Evolutionary conservation across 2,113 vertebrate genomes (phyloP), one percentile per base, ranked within the genome.

Genomic region (Hippocampus abdominalis): DNA sequence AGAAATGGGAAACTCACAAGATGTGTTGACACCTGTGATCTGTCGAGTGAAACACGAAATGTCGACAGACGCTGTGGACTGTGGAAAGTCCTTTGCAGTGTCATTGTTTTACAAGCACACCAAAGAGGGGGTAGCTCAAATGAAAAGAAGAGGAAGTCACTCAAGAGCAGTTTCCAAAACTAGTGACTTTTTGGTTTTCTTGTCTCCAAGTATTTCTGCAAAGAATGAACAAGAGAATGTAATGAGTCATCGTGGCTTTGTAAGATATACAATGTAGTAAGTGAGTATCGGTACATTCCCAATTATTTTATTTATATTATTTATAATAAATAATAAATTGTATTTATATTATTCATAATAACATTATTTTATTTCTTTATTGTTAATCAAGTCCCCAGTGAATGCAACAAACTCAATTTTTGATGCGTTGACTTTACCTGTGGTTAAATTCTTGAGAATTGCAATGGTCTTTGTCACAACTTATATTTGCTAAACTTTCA

Each of bases 201-300:
- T 1, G 40, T 73, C 73, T 79, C 51, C 59, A 88, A 25, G 61
- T 78, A 75, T 81, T 81, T 86, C 88, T 89, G 25, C 0, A 76
- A 75, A 59, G 23, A 72, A 46, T 0, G 3, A 68, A 77, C 1
- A 56, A 70, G 11, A 51, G 39, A 27, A 62, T 18, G 6, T 0
- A 0, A 48, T 70, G 8, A 72, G 1, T 59, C 5, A 27, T 59
- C 27, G 15, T 23, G 56, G 1, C 56, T 59, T 29, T 15, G 15
- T 27, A 23, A 54, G 18, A 12, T 23, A 56, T 21, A 51, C 18
- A 51, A 6, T 8, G 20, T 20, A 51, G n/a, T 18, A 48, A 12
- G 11, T 48, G 46, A 48, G 15, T 18, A 48, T 13, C 1, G 4
- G 3, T 49, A 18, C 16, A 49, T 20, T 1, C 18, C 48, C 46